Evolutionary conservation across 2,113 vertebrate genomes (phyloP).

Genomic region (Cyanoliseus patagonus): DNA sequence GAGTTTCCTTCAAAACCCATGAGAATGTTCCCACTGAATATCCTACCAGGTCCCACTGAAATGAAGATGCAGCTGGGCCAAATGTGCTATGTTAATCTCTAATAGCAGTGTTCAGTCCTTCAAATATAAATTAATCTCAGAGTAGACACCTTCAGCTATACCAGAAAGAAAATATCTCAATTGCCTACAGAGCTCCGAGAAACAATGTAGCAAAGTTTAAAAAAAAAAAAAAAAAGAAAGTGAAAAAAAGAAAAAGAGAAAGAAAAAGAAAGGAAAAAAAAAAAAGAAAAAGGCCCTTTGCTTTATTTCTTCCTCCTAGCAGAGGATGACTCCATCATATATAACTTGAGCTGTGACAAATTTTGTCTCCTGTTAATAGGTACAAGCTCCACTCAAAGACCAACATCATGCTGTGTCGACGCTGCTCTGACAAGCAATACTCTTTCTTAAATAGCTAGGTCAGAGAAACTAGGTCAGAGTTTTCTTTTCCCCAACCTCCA

Average conservation of each 20-base stretch:
- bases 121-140: neutral
- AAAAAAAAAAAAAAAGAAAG: neutral
- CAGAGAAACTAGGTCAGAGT: slow-evolving; percentile 15
- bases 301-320: neutral
- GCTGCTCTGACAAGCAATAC: neutral
- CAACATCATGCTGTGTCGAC: neutral
- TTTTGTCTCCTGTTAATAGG: neutral
- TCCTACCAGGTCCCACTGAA: neutral
- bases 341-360: neutral
- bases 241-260: too few species aligned
- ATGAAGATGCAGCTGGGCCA: neutral
- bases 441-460: neutral
- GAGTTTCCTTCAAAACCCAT: neutral
- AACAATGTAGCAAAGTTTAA: neutral
- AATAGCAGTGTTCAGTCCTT: neutral
- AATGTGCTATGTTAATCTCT: neutral
- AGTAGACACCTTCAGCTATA: neutral
- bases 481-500: neutral
- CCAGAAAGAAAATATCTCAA: neutral
- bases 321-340: neutral
- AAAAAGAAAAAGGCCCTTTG: neutral
- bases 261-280: neutral
- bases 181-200: neutral
- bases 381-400: neutral
- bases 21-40: neutral